Percentiles rank a stretch among this genome's conserved stretches.
Evolutionary conservation across 1,140 invertebrate genomes (phyloP).

Genomic region (Aleiodes sp.): DNA sequence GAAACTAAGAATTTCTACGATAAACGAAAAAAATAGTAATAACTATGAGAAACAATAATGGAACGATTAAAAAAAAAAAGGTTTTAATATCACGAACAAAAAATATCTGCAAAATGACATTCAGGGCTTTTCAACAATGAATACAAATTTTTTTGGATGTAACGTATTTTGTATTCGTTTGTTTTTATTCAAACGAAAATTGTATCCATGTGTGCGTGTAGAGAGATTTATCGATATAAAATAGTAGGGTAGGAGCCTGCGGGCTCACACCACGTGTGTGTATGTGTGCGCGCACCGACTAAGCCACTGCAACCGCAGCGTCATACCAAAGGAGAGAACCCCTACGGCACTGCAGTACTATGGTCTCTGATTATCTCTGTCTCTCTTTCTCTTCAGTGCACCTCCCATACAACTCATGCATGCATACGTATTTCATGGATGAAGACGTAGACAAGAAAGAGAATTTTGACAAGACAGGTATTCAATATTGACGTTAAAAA

Average conservation of each 20-base stretch:
- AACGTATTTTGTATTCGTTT: not conserved
- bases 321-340: not conserved
- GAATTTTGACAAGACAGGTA: too few relatives aligned
- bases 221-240: not conserved
- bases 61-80: not conserved
- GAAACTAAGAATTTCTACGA: not conserved
- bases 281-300: not conserved
- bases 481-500: too few relatives aligned
- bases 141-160: not conserved
- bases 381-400: not conserved
- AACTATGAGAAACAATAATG: not conserved
- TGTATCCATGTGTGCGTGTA: not conserved
- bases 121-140: not conserved
- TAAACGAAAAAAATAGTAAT: not conserved
- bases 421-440: not conserved
- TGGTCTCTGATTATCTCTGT: too few relatives aligned
- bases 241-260: not conserved
- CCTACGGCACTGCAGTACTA: slow-evolving; percentile 6
- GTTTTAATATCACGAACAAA: not conserved
- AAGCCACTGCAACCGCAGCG: slow-evolving; percentile 12
- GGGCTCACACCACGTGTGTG: too few relatives aligned
- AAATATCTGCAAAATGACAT: not conserved
- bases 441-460: too few relatives aligned
- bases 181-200: not conserved
- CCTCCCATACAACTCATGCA: not conserved